phyloP scores from a whole-genome alignment of 2,113 vertebrate genomes.

The Myodes glareolus region DNA sequence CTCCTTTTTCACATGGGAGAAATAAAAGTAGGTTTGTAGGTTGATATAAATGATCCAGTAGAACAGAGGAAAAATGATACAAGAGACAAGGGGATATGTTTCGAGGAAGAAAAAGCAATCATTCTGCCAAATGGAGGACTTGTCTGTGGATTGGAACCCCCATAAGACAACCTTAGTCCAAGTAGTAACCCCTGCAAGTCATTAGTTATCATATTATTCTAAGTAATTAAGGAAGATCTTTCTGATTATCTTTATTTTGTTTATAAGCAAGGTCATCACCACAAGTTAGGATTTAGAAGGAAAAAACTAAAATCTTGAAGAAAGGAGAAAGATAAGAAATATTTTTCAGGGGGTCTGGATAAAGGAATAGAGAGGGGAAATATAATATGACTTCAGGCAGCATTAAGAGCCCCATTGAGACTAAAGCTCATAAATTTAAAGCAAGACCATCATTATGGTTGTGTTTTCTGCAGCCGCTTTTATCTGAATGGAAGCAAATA shows the following conservation, averaged over 20 bases:
- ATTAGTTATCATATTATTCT: neutral
- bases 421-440: conserved; percentile 60
- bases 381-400: conserved; percentile 55
- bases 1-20: neutral
- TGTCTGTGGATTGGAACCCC: neutral
- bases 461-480: conserved; percentile 43
- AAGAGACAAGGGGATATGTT: neutral
- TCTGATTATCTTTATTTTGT: conserved; percentile 50
- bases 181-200: neutral
- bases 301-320: conserved; percentile 12
- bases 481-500: neutral
- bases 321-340: conserved; percentile 51
- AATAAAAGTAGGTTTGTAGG: neutral
- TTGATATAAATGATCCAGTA: conserved; percentile 26
- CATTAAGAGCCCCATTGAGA: conserved; percentile 56
- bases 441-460: conserved; percentile 22
- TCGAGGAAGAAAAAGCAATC: neutral
- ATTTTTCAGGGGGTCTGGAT: conserved; percentile 50
- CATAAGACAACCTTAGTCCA: neutral
- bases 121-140: neutral
- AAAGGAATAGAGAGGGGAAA: conserved; percentile 58
- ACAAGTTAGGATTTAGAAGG: conserved; percentile 4
- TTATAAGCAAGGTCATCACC: conserved; percentile 9
- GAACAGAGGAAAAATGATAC: neutral
- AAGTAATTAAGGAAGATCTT: neutral